Evolutionary conservation across 1,140 invertebrate species (phyloP), one percentile per base, ranked within the genome.

Genomic region (Branchinecta lynchi): DNA sequence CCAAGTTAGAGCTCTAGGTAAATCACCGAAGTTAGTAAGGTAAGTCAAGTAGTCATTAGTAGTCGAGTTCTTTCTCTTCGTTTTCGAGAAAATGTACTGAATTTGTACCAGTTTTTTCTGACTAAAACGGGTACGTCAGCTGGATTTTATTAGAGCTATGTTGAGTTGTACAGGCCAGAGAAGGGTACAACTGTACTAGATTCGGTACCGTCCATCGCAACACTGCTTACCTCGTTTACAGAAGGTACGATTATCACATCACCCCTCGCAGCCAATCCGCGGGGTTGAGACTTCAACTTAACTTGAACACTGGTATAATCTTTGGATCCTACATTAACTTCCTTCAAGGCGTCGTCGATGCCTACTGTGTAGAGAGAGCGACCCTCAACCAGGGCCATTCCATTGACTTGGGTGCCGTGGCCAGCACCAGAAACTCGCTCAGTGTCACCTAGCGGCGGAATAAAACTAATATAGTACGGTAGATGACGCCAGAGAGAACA

Each of bases 341-440:
- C 82, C 67, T 87, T 84, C 32, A 96, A 78, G 8, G 86, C 88
- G 76, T 98, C 94, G 77, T 97, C 94, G 73, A 96, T 93, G 32
- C 92, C 90, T 73, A 88, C 88, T 0, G 91, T 92, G 72, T 92
- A 88, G 9, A 96, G 80, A 44, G 82, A 79, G 69, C 78, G 78
- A 73, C 85, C 84, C n/a, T 82, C 84, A 44, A 84, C 80, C 1
- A 84, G 83, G 71, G 85, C 82, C 86, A 97, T 90, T 66, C 89
- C 89, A 74, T 93, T 93, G 44, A 97, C 88, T 82, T 98, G 93
- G 81, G 95, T 96, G 7, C 89, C 92, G 78, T 98, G 96, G 32
- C 93, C 91, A 65, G 83, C 82, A 8, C 93, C 93, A 66, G 80
- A 77, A 8, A 96, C 81, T 67, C 87, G 84, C 71, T 90, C 87